A percentile compares a stretch with the other conserved stretches of the same genome.
Evolutionary conservation across 1,140 invertebrate genomes (phyloP).

Genomic region (Euwallacea fornicatus): DNA sequence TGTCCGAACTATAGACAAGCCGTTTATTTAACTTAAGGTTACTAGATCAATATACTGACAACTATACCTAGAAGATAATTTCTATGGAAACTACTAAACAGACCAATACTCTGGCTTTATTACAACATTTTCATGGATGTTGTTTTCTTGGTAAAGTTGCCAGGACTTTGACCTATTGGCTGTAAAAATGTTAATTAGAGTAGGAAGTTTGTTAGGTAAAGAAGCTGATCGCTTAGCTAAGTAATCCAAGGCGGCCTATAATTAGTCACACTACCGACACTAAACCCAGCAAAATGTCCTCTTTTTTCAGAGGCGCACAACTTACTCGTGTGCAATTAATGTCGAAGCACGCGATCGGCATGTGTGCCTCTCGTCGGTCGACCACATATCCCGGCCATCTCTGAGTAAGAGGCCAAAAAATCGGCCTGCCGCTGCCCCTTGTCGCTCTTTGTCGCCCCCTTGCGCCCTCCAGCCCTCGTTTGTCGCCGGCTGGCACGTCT

Average conservation of each 20-base stretch:
- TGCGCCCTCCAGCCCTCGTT: slow-evolving; percentile 22
- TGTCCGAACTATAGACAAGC: too few relatives aligned
- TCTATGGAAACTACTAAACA: too few relatives aligned
- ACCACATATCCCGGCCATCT: neutral
- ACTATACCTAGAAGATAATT: too few relatives aligned
- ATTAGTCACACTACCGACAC: neutral
- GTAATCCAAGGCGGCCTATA: slow-evolving; percentile 18
- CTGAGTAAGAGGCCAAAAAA: neutral
- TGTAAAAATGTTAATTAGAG: too few relatives aligned
- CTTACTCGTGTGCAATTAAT: slow-evolving; percentile 31
- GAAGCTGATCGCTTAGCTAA: neutral
- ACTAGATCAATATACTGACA: too few relatives aligned
- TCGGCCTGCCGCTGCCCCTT: neutral
- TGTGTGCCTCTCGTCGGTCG: slow-evolving; percentile 32
- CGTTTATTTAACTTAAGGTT: too few relatives aligned
- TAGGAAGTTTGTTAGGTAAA: too few relatives aligned
- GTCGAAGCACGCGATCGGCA: slow-evolving; percentile 31
- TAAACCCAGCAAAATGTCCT: slow-evolving; percentile 36
- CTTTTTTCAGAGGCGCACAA: slow-evolving; percentile 40
- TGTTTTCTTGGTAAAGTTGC: too few relatives aligned
- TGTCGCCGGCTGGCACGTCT: slow-evolving; percentile 21
- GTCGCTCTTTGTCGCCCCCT: slow-evolving; percentile 16
- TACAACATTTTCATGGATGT: too few relatives aligned
- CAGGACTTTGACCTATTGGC: too few relatives aligned
- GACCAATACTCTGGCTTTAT: too few relatives aligned